phyloP scores from a whole-genome alignment of 2,888 invertebrate genomes.

The Lasioglossum zephyrum region DNA sequence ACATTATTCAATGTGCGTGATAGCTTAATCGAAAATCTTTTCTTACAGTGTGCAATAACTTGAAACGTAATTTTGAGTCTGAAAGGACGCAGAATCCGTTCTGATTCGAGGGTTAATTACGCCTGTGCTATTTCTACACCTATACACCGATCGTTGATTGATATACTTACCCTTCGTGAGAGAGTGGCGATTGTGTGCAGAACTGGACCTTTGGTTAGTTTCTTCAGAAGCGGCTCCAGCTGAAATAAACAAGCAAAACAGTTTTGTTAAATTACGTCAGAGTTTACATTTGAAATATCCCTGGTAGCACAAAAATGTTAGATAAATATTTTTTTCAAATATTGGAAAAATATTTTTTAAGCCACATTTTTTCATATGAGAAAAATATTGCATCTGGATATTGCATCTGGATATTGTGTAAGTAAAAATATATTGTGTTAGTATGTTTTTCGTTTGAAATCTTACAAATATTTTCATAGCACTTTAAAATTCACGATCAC shows the following conservation, averaged over 20 bases:
- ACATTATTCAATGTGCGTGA: neutral
- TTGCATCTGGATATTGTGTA: no score
- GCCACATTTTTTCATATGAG: no score
- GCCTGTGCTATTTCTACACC: constrained; percentile 17
- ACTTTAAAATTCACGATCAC: no score
- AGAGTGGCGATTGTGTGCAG: constrained; percentile 84
- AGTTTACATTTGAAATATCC: no score
- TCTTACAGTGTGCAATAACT: neutral
- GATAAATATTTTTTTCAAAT: no score
- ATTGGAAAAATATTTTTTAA: no score
- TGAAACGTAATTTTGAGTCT: neutral
- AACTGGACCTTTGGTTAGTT: constrained; percentile 84
- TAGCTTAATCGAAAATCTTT: neutral
- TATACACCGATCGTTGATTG: neutral
- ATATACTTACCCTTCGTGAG: constrained; percentile 82
- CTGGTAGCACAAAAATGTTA: no score
- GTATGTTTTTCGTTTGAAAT: no score
- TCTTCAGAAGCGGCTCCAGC: constrained; percentile 85
- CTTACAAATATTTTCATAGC: no score
- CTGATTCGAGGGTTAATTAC: neutral
- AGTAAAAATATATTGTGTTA: no score
- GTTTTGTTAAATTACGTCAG: neutral
- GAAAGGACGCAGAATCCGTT: neutral
- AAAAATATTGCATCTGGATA: no score
- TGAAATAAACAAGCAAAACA: constrained; percentile 73